phyloP scores from a whole-genome alignment of 2,797 vertebrate genomes.

The Amphiprion clarkii region DNA sequence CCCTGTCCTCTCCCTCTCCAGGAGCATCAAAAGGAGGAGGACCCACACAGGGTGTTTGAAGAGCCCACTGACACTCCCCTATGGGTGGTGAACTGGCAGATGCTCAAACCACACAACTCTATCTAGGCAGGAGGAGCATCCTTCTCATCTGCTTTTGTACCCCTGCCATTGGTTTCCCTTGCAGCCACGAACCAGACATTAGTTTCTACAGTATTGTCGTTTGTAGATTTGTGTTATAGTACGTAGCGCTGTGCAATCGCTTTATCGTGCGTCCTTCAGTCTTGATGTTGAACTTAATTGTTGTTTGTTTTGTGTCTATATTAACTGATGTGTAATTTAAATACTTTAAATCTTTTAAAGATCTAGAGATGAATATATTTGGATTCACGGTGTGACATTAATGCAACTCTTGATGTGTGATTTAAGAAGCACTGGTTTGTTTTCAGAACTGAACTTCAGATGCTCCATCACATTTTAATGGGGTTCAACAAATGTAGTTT shows the following conservation, averaged over 20 bases:
- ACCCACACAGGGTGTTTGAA: constrained; percentile 85
- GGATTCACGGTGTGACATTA: background rate
- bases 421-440: background rate
- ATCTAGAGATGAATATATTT: background rate
- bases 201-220: constrained; percentile 39
- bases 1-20: constrained; percentile 80
- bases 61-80: constrained; percentile 81
- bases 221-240: constrained; percentile 12
- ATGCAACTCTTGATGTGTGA: background rate
- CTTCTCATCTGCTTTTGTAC: constrained; percentile 82
- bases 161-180: constrained; percentile 68
- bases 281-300: background rate
- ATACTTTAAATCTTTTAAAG: background rate
- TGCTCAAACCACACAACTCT: constrained; percentile 84
- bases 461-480: background rate
- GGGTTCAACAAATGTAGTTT: background rate
- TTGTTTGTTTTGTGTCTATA: constrained; percentile 9
- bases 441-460: background rate
- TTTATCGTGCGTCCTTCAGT: background rate
- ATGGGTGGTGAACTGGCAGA: constrained; percentile 87
- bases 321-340: constrained; percentile 8
- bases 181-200: constrained; percentile 53
- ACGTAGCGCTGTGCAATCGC: background rate
- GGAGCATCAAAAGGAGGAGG: constrained; percentile 86
- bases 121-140: constrained; percentile 77